These are phyloP conservation scores for Acomys russatus DNA, from an alignment of 2,797 vertebrate genomes.

Conservation along the genomic window DNA sequence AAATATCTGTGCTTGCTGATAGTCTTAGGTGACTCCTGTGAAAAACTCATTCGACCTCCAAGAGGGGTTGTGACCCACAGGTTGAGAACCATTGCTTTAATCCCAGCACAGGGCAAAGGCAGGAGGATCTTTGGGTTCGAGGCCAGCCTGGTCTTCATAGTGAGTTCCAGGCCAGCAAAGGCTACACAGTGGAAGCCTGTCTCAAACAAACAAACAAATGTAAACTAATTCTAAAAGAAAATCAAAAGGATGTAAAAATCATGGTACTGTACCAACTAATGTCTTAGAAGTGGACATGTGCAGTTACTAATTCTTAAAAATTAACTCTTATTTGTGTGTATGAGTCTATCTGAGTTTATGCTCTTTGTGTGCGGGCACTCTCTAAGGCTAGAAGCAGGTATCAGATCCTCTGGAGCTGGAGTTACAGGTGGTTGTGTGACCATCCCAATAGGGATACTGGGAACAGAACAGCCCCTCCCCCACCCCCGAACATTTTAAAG, in stretches of 20 bases:
- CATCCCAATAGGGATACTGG: background rate
- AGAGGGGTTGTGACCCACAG: background rate
- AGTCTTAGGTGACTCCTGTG: background rate
- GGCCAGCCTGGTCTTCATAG: background rate
- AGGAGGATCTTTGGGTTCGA: background rate
- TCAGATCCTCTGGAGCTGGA: background rate
- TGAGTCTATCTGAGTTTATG: background rate
- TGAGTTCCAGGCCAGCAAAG: background rate
- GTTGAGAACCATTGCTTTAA: background rate
- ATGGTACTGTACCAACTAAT: conserved; percentile 9
- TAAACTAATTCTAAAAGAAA: conserved; percentile 10
- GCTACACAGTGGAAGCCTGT: background rate
- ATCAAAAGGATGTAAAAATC: conserved; percentile 40
- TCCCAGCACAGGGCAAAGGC: background rate
- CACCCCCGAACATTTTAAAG: conserved; percentile 39
- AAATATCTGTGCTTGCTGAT: background rate
- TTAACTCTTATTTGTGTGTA: background rate
- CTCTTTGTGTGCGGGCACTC: background rate
- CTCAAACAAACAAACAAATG: background rate
- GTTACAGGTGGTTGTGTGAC: background rate
- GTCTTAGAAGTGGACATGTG: background rate
- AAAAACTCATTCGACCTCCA: background rate
- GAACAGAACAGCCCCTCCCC: too few relatives aligned
- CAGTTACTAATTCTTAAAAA: conserved; percentile 31
- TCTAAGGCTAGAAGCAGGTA: background rate